Evolutionary conservation across 2,888 invertebrate species (phyloP).

Genomic region (Xanthia icteritia): DNA sequence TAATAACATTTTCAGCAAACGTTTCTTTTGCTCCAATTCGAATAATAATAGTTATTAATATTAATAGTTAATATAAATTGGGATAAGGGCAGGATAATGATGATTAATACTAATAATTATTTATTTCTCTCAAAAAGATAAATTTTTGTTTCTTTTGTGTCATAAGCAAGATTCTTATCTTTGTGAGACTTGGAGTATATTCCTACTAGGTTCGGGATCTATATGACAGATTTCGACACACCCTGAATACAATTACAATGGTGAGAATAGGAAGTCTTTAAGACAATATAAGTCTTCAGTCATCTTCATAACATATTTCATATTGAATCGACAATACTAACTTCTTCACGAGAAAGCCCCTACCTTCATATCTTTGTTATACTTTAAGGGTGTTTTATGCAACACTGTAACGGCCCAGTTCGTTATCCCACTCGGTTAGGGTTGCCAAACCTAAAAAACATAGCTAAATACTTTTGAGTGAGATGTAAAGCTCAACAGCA

Average conservation of each 20-base stretch:
- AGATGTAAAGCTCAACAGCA: neutral
- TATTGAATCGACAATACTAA: neutral
- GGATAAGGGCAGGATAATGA: too few species aligned
- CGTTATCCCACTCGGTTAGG: conserved; percentile 46
- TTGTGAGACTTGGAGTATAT: neutral
- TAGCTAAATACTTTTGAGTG: neutral
- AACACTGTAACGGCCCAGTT: conserved; percentile 45
- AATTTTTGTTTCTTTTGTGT: too few species aligned
- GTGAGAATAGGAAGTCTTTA: neutral
- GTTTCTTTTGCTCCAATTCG: neutral
- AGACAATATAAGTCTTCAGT: neutral
- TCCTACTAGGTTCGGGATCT: neutral
- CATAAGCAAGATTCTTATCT: neutral
- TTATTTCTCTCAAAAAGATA: too few species aligned
- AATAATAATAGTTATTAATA: neutral
- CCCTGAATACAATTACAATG: neutral
- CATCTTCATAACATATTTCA: neutral
- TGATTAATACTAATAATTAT: too few species aligned
- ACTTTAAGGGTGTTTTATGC: conserved; percentile 49
- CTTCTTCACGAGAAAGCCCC: conserved; percentile 6
- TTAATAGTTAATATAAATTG: too few species aligned
- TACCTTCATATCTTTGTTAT: conserved; percentile 37
- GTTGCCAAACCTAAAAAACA: neutral
- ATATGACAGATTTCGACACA: neutral
- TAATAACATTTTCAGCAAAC: neutral